Conservation (phyloP, 2,113 vertebrate species). For the Passer domesticus region DNA sequence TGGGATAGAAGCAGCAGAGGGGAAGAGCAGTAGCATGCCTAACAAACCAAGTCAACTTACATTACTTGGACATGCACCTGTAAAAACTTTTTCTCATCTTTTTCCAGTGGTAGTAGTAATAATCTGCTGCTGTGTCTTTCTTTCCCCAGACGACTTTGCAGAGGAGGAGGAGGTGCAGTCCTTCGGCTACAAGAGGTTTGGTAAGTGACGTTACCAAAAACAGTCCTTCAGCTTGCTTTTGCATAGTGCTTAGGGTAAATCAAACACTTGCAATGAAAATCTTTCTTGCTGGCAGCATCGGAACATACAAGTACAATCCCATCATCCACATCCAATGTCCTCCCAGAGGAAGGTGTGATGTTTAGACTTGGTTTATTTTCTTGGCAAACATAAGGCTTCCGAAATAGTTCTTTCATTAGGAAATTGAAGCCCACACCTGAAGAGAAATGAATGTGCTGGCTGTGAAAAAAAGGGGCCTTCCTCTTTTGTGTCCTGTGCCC, state of each 20-base stretch:
- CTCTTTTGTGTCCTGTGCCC: not conserved
- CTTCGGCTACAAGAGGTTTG: conserved; percentile 98
- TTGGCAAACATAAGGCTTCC: not conserved
- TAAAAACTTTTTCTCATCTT: not conserved
- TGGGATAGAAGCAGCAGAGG: not conserved
- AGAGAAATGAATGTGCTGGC: not conserved
- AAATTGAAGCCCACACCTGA: not conserved
- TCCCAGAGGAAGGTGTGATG: not conserved
- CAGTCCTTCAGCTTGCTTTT: not conserved
- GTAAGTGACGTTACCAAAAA: conserved; percentile 77
- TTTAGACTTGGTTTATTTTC: not conserved
- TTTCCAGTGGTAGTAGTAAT: not conserved
- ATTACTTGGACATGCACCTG: not conserved
- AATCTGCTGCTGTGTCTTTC: conserved; percentile 20
- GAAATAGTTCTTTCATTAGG: not conserved
- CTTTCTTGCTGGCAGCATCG: not conserved
- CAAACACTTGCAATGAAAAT: not conserved
- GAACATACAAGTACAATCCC: not conserved
- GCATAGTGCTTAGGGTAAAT: not conserved
- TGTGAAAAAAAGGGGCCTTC: not conserved
- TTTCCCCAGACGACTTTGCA: conserved; percentile 89
- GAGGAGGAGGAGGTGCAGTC: conserved; percentile 98
- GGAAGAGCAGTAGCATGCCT: not conserved
- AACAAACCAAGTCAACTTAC: not conserved
- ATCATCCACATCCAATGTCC: not conserved